Evolutionary conservation across 2,113 vertebrate genomes (phyloP), one percentile per base, ranked within the genome.

Genomic region (Rhea pennata): DNA sequence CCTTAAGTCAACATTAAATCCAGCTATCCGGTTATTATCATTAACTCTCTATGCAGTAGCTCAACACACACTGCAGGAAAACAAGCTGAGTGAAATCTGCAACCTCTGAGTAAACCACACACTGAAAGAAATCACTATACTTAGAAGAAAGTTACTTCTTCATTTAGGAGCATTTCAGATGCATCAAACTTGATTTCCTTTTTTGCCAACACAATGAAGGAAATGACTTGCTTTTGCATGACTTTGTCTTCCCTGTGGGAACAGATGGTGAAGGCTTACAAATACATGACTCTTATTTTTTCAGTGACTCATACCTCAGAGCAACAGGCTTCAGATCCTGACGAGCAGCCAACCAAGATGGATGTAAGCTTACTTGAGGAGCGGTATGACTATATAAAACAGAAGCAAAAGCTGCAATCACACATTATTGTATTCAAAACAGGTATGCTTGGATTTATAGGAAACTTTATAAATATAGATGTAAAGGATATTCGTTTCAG

Each of bases 331-430:
- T 95, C 97, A 96, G 92, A 97, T 27, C 17, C 54, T 36, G 84
- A 83, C 81, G 85, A 94, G 92, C 82, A 93, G 84, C 95, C 93
- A 59, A 96, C 90, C 89, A 96, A 93, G 96, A 99, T 98, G 99
- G 98, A 99, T 72, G 93, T 98, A 14, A 97, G 96, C 54, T 48
- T 95, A 33, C 97, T 99, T 50, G 97, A 98, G 93, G 97, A 98
- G 71, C 98, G 98, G 82, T 99, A 99, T 79, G 92, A 97, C 91
- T 97, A 97, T 46, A 98, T 95, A 74, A 98, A 96, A 76, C 97
- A 98, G 90, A 97, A 96, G 65, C 98, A 98, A 95, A 98, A 95
- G 91, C 97, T 96, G 26, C 94, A 97, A 13, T 97, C 98, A 5
- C 97, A 97, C 36, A 95, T 99, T 91, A 94, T 98, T 50, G 90